Conservation (phyloP, 2,888 invertebrate species). For the Agapetus fuscipes region DNA sequence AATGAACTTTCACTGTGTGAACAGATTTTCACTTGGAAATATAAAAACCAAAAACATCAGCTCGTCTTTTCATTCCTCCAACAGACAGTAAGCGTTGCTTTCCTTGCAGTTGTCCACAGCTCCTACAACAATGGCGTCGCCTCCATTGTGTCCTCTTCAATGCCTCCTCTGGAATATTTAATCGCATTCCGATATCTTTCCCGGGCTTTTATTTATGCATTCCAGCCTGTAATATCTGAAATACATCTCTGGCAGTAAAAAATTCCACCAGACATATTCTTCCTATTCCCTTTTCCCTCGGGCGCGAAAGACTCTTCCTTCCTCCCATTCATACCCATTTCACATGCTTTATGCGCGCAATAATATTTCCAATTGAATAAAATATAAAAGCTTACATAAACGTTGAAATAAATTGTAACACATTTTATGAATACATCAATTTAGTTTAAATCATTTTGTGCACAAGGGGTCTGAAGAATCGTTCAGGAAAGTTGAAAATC, state of each 20-base stretch:
- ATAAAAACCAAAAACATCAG: neutral
- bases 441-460: no score
- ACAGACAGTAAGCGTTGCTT: neutral
- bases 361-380: no score
- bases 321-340: neutral
- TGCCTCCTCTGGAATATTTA: constrained; percentile 10
- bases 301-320: neutral
- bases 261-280: no score
- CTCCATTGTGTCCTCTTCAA: constrained; percentile 8
- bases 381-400: no score
- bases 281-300: no score
- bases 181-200: constrained; percentile 12
- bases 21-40: neutral
- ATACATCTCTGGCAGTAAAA: neutral
- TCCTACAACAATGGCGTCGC: neutral
- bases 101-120: neutral
- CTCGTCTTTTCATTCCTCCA: neutral
- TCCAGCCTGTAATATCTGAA: neutral
- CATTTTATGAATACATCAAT: no score
- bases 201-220: constrained; percentile 11
- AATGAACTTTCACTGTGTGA: no score
- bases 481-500: no score
- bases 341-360: no score
- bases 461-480: no score
- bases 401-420: neutral